Base-by-base conservation (phyloP, 2,888 invertebrate genomes). In the Eubasilissa splendida region DNA sequence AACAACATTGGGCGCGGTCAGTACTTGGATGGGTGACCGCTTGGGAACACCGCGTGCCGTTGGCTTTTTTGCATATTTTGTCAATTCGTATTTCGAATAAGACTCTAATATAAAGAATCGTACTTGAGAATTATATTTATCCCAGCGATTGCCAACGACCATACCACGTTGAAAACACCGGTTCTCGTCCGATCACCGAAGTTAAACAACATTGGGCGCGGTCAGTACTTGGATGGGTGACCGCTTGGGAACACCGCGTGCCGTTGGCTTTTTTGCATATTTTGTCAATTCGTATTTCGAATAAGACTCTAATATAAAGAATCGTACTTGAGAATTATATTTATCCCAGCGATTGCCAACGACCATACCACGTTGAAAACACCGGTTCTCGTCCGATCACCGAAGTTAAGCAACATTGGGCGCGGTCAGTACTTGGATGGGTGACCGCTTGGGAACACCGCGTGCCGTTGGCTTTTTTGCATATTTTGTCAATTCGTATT, bases 381-480 rank as follows among this genome's bases (percentile, higher is more conserved):
- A 42, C 42, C 42, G 88, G 89, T 88, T 88, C 88, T 89, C 88
- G 88, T 88, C 88, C 87, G 88, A 88, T 88, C 88, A 88, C 88
- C 88, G 88, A 88, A 89, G 88, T 88, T 87, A 88, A 88, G 88
- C 88, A 88, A 87, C 88, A 86, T 88, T 87, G 88, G 88, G 88
- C 88, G 88, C 85, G 87, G 87, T 87, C 86, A 87, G 87, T 88
- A 87, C 87, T 87, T 87, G 87, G 87, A 88, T 88, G 87, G 87
- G 87, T 87, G 87, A 87, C 87, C 87, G 87, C 87, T 86, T 87
- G 87, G 87, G 87, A 87, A 87, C 86, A 42, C 42, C 42, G 42
- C 42, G 42, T 42, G 42, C 42, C 42, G 42, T 22, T 22, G 42
- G 42, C 42, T 42, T 42, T 42, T 42, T 42, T 42, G 7, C 42